Percentiles rank a stretch among this genome's conserved stretches.
Evolutionary conservation across 2,888 invertebrate genomes (phyloP).

Genomic region (Ormyrus labotus): DNA sequence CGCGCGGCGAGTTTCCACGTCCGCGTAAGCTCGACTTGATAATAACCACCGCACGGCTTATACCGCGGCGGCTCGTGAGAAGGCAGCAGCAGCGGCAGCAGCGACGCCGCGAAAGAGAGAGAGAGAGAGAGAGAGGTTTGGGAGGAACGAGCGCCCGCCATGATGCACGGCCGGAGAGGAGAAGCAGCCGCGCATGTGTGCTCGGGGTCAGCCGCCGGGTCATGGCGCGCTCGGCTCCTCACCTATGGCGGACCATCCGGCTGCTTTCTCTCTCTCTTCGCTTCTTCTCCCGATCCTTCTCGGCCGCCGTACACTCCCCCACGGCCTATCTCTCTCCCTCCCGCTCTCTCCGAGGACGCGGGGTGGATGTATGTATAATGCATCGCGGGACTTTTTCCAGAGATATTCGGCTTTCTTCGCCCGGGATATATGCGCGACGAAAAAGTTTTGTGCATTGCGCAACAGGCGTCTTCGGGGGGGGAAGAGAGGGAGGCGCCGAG

Average conservation of each 20-base stretch:
- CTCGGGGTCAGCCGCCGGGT: constrained; percentile 72
- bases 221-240: constrained; percentile 67
- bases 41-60: too few species aligned
- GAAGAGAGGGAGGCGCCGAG: background rate
- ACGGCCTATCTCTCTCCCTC: background rate
- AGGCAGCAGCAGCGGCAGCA: too few species aligned
- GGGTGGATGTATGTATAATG: too few species aligned
- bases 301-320: background rate
- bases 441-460: background rate
- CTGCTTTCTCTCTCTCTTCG: constrained; percentile 40
- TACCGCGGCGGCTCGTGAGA: too few species aligned
- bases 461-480: too few species aligned
- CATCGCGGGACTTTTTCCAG: too few species aligned
- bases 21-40: too few species aligned
- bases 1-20: too few species aligned
- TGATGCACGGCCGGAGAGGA: constrained; percentile 66
- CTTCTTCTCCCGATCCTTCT: constrained; percentile 6
- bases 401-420: too few species aligned
- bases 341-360: background rate
- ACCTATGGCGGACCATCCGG: constrained; percentile 65
- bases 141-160: constrained; percentile 61
- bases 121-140: constrained; percentile 59
- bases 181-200: constrained; percentile 70
- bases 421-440: too few species aligned
- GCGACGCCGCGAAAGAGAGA: constrained; percentile 39